Percentiles rank a stretch among this genome's conserved stretches.
Conservation (phyloP, 2,888 invertebrate genomes). For the Synergus umbraculus region DNA sequence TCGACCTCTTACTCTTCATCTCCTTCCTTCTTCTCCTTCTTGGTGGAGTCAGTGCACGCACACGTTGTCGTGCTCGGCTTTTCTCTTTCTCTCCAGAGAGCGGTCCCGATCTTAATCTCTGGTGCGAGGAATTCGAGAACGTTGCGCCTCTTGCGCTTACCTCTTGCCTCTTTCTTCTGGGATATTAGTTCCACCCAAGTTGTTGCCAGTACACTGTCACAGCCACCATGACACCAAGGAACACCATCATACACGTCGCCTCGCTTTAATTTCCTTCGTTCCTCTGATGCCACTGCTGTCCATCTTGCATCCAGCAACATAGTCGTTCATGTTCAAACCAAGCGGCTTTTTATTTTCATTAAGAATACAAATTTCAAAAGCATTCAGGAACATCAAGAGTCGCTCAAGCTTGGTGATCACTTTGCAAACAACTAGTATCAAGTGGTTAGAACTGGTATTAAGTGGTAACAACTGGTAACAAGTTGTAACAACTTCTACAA, state of each 20-base stretch:
- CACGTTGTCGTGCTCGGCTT: constrained; percentile 49
- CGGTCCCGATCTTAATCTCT: constrained; percentile 64
- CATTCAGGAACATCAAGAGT: not conserved
- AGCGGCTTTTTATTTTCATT: constrained; percentile 14
- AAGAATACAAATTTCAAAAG: not conserved
- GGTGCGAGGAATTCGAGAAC: constrained; percentile 65
- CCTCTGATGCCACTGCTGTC: constrained; percentile 22
- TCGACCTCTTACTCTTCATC: constrained; percentile 38
- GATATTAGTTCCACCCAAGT: constrained; percentile 59
- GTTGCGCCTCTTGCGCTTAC: constrained; percentile 50
- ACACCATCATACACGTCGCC: constrained; percentile 33
- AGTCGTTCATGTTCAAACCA: not conserved
- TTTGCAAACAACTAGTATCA: not conserved
- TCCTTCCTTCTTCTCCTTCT: constrained; percentile 45
- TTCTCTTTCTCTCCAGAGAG: constrained; percentile 44
- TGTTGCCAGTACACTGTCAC: constrained; percentile 33
- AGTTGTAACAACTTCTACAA: no score
- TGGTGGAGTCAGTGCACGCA: constrained; percentile 55
- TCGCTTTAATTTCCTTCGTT: constrained; percentile 50
- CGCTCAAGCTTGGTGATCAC: not conserved
- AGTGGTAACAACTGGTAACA: no score
- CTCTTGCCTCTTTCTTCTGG: constrained; percentile 41
- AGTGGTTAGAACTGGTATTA: no score
- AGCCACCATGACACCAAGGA: constrained; percentile 22
- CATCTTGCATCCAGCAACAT: constrained; percentile 28